Evolutionary conservation across 2,888 invertebrate genomes (phyloP).

Genomic region (Tetragnatha montana): DNA sequence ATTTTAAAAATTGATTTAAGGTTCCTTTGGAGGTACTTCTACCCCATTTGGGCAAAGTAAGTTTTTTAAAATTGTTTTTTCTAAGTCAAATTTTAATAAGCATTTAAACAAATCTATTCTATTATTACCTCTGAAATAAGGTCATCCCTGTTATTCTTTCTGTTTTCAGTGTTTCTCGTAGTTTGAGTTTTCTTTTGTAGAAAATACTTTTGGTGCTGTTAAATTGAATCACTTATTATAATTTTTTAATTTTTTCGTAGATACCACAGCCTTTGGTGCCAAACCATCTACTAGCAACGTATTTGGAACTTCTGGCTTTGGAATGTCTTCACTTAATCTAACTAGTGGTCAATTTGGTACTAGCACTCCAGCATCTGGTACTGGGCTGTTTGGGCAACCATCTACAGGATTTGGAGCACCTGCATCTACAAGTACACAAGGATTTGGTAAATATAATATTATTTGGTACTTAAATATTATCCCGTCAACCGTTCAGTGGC

Average conservation of each 20-base stretch:
- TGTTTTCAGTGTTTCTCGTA: too few species aligned
- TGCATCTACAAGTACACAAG: constrained; percentile 71
- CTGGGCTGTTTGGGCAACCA: constrained; percentile 77
- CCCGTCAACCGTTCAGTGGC: too few species aligned
- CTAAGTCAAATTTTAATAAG: too few species aligned
- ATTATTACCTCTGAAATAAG: too few species aligned
- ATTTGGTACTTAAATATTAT: too few species aligned
- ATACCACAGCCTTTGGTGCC: constrained; percentile 83
- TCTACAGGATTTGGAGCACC: constrained; percentile 76
- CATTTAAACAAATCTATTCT: too few species aligned
- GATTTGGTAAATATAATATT: constrained; percentile 70
- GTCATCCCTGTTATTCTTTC: too few species aligned
- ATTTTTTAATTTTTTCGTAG: constrained; percentile 72
- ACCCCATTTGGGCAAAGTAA: constrained; percentile 77
- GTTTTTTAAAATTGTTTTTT: constrained; percentile 6
- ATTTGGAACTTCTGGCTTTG: constrained; percentile 76
- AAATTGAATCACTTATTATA: constrained; percentile 2
- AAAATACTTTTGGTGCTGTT: neutral
- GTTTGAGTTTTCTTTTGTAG: too few species aligned
- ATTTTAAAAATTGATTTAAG: constrained; percentile 39
- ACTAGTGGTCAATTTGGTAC: constrained; percentile 81
- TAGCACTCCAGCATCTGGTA: constrained; percentile 75
- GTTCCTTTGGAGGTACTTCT: constrained; percentile 74
- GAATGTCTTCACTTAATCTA: constrained; percentile 72
- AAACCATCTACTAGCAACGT: constrained; percentile 77